Percentiles rank a stretch among this genome's conserved stretches.
Conservation (phyloP, 2,113 vertebrate species). For the Helogale parvula region DNA sequence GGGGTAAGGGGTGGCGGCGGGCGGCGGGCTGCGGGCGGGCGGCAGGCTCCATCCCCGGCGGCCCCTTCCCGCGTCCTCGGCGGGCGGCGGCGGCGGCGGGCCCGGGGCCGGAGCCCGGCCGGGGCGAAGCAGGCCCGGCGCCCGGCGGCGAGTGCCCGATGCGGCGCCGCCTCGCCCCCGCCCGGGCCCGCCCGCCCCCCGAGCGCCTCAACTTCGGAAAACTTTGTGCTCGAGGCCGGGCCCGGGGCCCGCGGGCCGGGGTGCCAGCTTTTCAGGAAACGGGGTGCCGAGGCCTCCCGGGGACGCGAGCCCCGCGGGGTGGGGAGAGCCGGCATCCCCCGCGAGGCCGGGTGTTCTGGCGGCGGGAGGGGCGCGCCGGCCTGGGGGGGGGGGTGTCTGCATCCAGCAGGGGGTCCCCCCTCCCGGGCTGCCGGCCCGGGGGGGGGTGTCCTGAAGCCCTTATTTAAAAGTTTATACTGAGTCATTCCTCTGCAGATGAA, state of each 20-base stretch:
- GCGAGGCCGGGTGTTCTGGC: not conserved
- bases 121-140: conserved; percentile 46
- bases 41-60: not conserved
- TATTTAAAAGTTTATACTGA: conserved; percentile 88
- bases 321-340: not conserved
- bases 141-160: not conserved
- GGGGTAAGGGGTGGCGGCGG: conserved; percentile 25
- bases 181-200: not conserved
- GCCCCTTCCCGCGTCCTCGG: not conserved
- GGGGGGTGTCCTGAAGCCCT: conserved; percentile 6
- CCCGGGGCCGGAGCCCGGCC: not conserved
- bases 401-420: not conserved
- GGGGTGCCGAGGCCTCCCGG: conserved; percentile 48
- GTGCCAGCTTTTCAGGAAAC: conserved; percentile 56
- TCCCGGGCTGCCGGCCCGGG: not conserved
- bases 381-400: not conserved
- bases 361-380: not conserved
- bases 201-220: conserved; percentile 70
- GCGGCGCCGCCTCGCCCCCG: not conserved
- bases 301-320: not conserved
- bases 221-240: conserved; percentile 60
- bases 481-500: conserved; percentile 87
- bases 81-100: conserved; percentile 9
- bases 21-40: not conserved
- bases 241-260: conserved; percentile 4